phyloP scores from a whole-genome alignment of 1,140 invertebrate species.

The Leptinotarsa lineolata region DNA sequence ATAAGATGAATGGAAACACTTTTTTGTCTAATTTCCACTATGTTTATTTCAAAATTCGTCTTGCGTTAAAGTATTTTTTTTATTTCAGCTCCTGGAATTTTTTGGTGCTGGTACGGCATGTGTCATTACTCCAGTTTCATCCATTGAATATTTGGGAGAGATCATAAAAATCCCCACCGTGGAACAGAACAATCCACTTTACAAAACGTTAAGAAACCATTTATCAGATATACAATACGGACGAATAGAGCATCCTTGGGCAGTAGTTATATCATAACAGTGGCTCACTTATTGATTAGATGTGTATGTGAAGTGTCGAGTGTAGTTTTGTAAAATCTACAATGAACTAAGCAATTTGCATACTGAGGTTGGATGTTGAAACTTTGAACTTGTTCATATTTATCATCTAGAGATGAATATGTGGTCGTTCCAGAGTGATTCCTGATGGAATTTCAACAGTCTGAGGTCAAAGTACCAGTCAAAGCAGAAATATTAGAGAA shows the following conservation, averaged over 20 bases:
- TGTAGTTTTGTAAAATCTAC: no score
- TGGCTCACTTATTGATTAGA: neutral
- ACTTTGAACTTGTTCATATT: no score
- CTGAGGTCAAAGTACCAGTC: no score
- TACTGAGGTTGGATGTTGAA: no score
- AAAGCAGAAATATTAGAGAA: no score
- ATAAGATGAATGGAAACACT: neutral
- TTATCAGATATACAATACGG: conserved; percentile 88
- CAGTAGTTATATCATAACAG: conserved; percentile 59
- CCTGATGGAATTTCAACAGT: no score
- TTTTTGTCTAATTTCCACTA: no score
- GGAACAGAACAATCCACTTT: conserved; percentile 70
- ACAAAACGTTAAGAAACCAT: conserved; percentile 70
- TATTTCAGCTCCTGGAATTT: conserved; percentile 81
- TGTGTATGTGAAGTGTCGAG: no score
- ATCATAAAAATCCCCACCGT: conserved; percentile 75
- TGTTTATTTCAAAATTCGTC: no score
- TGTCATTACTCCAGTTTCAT: conserved; percentile 85
- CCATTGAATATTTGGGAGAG: conserved; percentile 73
- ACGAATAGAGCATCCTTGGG: conserved; percentile 79
- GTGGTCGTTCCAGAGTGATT: no score
- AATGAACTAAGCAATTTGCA: no score
- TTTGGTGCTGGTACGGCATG: conserved; percentile 96
- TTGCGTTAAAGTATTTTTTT: neutral
- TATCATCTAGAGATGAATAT: no score